Evolutionary conservation across 2,797 vertebrate genomes (phyloP), one percentile per base, ranked within the genome.

Genomic region (Holocentrus rufus): DNA sequence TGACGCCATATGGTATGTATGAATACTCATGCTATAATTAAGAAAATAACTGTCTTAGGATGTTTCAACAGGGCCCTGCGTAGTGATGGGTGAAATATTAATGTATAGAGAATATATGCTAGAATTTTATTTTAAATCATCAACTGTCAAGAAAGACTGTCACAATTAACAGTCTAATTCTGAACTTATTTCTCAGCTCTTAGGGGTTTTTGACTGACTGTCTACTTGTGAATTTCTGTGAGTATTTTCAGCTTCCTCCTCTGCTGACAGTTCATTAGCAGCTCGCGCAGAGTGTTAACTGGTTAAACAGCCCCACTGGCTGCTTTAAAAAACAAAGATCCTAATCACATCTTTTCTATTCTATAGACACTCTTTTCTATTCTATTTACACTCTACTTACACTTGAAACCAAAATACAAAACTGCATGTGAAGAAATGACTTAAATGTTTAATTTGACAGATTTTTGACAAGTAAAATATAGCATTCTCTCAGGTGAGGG

Each of bases 231-330:
- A 34, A 34, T 18, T 2, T 56, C 54, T 56, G 4, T 8, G 7
- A 23, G 74, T 50, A 25, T 23, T 36, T 71, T 65, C 60, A 73
- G 49, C 60, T 30, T 67, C 7, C 15, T 10, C 65, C 34, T 76
- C 49, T 62, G 59, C 65, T 63, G 63, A 58, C 39, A 7, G 2
- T 1, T 84, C 72, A 80, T 81, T 8, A 85, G 72, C 79, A 69
- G 67, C 68, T 65, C 46, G 74, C 2, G 47, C 46, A 64, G 17
- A 62, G 50, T 76, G 69, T 76, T 59, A 58, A 67, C 17, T 9
- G 9, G 47, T 58, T 34, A 72, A 80, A 56, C 62, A 76, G 70
- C n/a, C 79, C 62, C 62, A 76, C 66, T 61, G 18, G 23, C 3
- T 17, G 31, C 18, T 53, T 74, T 72, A 52, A 70, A 63, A 15